phyloP scores from a whole-genome alignment of 2,113 vertebrate species.

The Oceanites oceanicus region DNA sequence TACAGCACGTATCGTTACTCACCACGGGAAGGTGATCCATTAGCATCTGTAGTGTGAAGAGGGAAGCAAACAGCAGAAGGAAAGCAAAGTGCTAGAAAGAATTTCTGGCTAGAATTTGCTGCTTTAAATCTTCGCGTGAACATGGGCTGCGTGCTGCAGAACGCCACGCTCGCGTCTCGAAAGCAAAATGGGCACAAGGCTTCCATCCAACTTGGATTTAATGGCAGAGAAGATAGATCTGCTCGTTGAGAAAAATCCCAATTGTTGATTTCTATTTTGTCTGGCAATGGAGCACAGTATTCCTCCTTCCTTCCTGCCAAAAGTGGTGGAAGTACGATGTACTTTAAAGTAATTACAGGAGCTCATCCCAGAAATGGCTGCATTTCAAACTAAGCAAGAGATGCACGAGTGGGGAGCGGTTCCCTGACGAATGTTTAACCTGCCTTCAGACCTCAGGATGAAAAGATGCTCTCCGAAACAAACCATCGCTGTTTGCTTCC shows the following conservation, averaged over 20 bases:
- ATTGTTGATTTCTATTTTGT: constrained; percentile 56
- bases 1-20: background rate
- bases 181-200: constrained; percentile 36
- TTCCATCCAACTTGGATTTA: constrained; percentile 11
- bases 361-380: constrained; percentile 39
- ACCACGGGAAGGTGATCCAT: background rate
- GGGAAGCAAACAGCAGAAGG: constrained; percentile 45
- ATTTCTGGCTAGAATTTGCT: constrained; percentile 20
- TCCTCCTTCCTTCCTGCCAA: constrained; percentile 39
- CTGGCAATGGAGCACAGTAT: constrained; percentile 22
- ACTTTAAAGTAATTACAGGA: constrained; percentile 45
- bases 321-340: constrained; percentile 12
- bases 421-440: background rate
- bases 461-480: background rate
- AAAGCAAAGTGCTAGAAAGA: constrained; percentile 25
- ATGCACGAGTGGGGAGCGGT: background rate
- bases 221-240: constrained; percentile 32
- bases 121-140: background rate
- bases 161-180: fast-evolving
- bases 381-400: constrained; percentile 39
- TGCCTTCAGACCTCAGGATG: background rate
- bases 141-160: background rate
- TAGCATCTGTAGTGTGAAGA: constrained; percentile 14
- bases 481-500: background rate
- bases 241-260: constrained; percentile 24